Percentiles rank a stretch among this genome's conserved stretches.
phyloP scores from a whole-genome alignment of 2,113 vertebrate genomes.

The Oenanthe melanoleuca region DNA sequence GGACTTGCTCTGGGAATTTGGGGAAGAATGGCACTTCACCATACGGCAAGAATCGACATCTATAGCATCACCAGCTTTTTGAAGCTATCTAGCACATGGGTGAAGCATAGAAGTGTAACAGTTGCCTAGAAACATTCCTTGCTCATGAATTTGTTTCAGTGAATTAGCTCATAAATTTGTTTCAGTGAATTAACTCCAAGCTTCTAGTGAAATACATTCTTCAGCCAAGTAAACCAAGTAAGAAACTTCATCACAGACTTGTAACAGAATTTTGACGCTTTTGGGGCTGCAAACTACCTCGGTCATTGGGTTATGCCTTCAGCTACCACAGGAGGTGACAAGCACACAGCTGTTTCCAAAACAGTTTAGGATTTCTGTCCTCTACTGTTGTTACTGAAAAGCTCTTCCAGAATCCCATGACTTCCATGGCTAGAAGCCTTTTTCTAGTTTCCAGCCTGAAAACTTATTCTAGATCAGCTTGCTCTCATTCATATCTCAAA shows the following conservation, averaged over 20 bases:
- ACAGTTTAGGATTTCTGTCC: slow-evolving; percentile 23
- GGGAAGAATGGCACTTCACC: slow-evolving; percentile 14
- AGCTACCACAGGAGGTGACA: slow-evolving; percentile 5
- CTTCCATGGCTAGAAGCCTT: neutral
- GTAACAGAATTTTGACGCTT: neutral
- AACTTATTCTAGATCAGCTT: neutral
- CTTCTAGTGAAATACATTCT: neutral
- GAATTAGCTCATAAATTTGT: neutral
- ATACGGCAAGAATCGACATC: slow-evolving; percentile 15
- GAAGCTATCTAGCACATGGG: slow-evolving; percentile 25
- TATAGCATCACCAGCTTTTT: slow-evolving; percentile 10
- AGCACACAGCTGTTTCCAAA: neutral
- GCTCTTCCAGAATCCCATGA: slow-evolving; percentile 28
- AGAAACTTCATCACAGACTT: neutral
- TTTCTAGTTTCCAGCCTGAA: neutral
- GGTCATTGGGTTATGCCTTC: neutral
- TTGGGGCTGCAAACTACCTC: neutral
- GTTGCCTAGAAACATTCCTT: slow-evolving; percentile 52
- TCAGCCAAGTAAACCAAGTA: neutral
- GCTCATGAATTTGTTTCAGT: neutral
- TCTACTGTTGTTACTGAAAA: slow-evolving; percentile 39
- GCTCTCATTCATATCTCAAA: neutral
- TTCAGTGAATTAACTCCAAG: neutral
- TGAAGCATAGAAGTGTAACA: slow-evolving; percentile 29
- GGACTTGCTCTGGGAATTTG: neutral